A percentile compares a stretch with the other conserved stretches of the same genome.
Evolutionary conservation across 2,888 invertebrate species (phyloP).

Genomic region (Macrosoma leucophasiata): DNA sequence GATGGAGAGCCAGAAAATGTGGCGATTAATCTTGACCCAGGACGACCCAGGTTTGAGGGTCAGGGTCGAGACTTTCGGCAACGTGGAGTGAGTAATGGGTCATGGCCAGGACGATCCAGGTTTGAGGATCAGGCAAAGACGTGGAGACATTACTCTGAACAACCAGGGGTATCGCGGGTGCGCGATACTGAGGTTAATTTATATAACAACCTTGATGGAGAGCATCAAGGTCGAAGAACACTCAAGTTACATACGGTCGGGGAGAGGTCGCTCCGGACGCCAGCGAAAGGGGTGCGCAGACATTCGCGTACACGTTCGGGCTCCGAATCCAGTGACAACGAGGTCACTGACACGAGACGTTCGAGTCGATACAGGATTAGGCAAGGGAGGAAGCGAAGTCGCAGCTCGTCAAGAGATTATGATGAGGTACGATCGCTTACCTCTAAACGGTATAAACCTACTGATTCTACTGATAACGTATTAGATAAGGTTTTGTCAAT

Average conservation of each 20-base stretch:
- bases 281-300: neutral
- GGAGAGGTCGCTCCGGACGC: slow-evolving; percentile 2
- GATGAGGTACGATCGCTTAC: neutral
- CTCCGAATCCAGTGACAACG: slow-evolving; percentile 1
- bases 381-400: slow-evolving; percentile 2
- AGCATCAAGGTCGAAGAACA: neutral
- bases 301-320: neutral
- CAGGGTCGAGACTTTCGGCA: slow-evolving; percentile 2
- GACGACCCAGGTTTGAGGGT: slow-evolving; percentile 2
- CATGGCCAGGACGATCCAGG: slow-evolving; percentile 2
- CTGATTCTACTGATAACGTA: neutral
- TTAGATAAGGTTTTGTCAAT: slow-evolving; percentile 7
- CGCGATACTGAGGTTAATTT: slow-evolving; percentile 1
- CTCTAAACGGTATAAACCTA: slow-evolving; percentile 1
- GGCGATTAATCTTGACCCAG: neutral
- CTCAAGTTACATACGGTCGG: neutral
- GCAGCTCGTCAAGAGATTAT: neutral
- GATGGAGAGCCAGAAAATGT: neutral
- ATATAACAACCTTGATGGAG: slow-evolving; percentile 1
- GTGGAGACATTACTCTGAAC: slow-evolving; percentile 1
- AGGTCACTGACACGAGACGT: neutral
- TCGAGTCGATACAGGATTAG: neutral
- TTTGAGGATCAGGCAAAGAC: slow-evolving; percentile 1
- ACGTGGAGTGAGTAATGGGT: slow-evolving; percentile 2
- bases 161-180: slow-evolving; percentile 1